phyloP scores from a whole-genome alignment of 1,140 invertebrate species.

The Asobara japonica region DNA sequence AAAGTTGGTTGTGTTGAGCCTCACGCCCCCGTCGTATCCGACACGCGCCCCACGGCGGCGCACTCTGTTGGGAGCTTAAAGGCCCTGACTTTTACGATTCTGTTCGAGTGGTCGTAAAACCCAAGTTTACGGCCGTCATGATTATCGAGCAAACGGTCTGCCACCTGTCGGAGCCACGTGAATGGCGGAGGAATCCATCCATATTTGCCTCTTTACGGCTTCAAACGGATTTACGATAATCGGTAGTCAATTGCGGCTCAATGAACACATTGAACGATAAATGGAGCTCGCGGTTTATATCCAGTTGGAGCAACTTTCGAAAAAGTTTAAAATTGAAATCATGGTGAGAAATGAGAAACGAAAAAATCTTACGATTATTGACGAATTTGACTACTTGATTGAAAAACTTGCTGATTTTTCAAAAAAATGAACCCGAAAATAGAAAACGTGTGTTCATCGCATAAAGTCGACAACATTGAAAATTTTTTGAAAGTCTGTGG shows the following conservation, averaged over 20 bases:
- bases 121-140: constrained; percentile 67
- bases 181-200: constrained; percentile 28
- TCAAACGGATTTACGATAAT: neutral
- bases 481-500: no score
- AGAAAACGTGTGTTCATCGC: no score
- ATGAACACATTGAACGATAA: neutral
- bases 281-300: no score
- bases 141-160: constrained; percentile 67
- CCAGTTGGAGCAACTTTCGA: no score
- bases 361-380: no score
- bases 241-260: no score
- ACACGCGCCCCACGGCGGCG: constrained; percentile 62
- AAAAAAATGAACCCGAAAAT: no score
- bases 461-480: no score
- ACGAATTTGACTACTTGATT: no score
- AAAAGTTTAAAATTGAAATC: no score
- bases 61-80: constrained; percentile 54
- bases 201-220: constrained; percentile 5
- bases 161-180: constrained; percentile 66
- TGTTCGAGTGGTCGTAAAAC: constrained; percentile 69
- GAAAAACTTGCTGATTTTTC: no score
- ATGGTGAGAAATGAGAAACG: no score
- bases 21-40: constrained; percentile 64
- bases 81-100: constrained; percentile 69
- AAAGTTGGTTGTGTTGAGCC: constrained; percentile 34